Percentiles rank a stretch among this genome's conserved stretches.
Evolutionary conservation across 1,140 invertebrate species (phyloP).

Genomic region (Psix sp.): DNA sequence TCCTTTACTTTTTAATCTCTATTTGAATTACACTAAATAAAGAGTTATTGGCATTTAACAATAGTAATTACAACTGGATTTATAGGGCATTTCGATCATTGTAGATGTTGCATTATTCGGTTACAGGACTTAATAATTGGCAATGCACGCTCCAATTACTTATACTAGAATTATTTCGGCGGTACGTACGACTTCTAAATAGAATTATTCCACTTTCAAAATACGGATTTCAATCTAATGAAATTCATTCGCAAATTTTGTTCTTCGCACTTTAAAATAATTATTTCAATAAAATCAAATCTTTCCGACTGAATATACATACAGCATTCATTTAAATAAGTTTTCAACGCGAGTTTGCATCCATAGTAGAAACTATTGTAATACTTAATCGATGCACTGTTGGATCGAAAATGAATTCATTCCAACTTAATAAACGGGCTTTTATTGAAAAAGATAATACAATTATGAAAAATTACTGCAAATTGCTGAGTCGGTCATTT

Average conservation of each 20-base stretch:
- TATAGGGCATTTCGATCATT: slow-evolving; percentile 28
- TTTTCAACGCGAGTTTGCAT: no score
- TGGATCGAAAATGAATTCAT: no score
- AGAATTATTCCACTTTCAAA: slow-evolving; percentile 7
- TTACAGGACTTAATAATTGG: slow-evolving; percentile 42
- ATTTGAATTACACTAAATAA: background rate
- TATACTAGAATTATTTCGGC: slow-evolving; percentile 42
- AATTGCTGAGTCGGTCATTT: no score
- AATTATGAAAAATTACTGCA: no score
- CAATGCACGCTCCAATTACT: slow-evolving; percentile 38
- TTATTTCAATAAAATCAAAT: background rate
- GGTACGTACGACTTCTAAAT: slow-evolving; percentile 19
- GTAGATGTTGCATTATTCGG: slow-evolving; percentile 39
- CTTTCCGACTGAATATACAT: no score
- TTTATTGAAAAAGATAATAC: no score
- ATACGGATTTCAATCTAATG: slow-evolving; percentile 7
- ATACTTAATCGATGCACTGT: no score
- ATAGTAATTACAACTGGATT: slow-evolving; percentile 26
- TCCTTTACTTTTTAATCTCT: background rate
- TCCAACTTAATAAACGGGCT: no score
- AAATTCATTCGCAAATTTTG: no score
- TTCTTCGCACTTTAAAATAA: no score
- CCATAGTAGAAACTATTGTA: no score
- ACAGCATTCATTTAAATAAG: no score
- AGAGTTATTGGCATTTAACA: slow-evolving; percentile 8